Base-by-base conservation (phyloP, 1,140 invertebrate genomes). In the Asobara japonica region DNA sequence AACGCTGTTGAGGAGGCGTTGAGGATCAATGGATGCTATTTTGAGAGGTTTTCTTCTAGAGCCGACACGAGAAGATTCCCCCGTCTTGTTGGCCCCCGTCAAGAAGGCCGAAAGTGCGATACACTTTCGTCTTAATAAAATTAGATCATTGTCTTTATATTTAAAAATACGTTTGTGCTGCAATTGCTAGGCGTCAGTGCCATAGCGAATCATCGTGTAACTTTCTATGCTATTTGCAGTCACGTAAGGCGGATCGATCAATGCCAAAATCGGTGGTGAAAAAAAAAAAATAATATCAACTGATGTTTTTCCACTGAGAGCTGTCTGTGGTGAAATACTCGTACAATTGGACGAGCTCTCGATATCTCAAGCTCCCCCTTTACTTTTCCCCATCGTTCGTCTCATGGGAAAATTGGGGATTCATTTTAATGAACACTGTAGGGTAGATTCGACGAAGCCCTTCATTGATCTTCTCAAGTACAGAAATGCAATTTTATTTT, bases 1-100 rank as follows among this genome's bases (percentile, higher is more conserved):
- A n/a, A n/a, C n/a, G n/a, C n/a, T n/a, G n/a, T n/a, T n/a, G n/a
- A n/a, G n/a, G n/a, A n/a, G n/a, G n/a, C 31, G 11, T 38, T 30
- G 72, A 75, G 78, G 75, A 80, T 80, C 78, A 79, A 81, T 80
- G 79, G 74, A 69, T 74, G 78, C 76, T 81, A 82, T 82, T 81
- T 82, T 78, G 74, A 77, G 78, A 81, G 60, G n/a, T 71, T 76
- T 71, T 75, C 48, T 48, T 77, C 77, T 79, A 38, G 29, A 36
- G 38, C 13, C 22, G 69, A 38, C n/a, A n/a, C 73, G 65, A 78
- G 79, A 79, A 79, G 73, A 60, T 78, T 78, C 72, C 51, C 62
- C 65, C 36, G 33, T 2, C 16, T 27, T 11, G 22, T 8, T 25
- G 45, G 69, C 69, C 72, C 71, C 45, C 66, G 69, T 71, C 16